A percentile compares a stretch with the other conserved stretches of the same genome.
These are phyloP conservation scores for Peromyscus melanophrys DNA, from an alignment of 2,797 vertebrate genomes.

Conservation along the genomic window DNA sequence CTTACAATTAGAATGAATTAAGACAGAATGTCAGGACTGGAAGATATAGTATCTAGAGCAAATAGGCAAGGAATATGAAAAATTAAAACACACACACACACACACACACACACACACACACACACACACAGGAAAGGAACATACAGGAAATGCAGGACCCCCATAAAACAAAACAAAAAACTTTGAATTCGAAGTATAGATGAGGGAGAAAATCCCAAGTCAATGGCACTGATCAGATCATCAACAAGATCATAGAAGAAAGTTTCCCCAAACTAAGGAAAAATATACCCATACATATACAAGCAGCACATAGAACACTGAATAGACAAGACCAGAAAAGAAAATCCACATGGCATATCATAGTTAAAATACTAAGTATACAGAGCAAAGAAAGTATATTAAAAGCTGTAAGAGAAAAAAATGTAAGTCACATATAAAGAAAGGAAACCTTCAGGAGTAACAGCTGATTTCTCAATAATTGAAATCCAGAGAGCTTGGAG, in stretches of 20 bases:
- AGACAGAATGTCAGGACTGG: not conserved
- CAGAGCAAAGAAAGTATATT: not conserved
- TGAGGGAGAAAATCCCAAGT: not conserved
- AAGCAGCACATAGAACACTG: not conserved
- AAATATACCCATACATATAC: not conserved
- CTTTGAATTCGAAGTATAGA: not conserved
- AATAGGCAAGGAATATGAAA: not conserved
- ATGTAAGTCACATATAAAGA: not conserved
- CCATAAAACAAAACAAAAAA: not conserved
- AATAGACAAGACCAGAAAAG: not conserved
- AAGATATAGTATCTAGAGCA: not conserved
- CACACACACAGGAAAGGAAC: not conserved
- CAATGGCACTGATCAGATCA: not conserved
- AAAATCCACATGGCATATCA: not conserved
- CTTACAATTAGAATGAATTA: not conserved
- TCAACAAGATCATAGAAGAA: not conserved
- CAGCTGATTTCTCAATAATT: not conserved
- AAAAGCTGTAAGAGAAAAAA: not conserved
- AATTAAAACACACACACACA: not conserved
- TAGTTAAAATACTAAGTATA: not conserved
- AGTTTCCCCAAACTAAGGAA: not conserved
- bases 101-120: not conserved
- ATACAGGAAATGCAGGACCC: not conserved
- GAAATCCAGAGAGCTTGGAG: not conserved
- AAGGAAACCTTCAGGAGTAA: not conserved